phyloP scores from a whole-genome alignment of 2,113 vertebrate species.

The Corynorhinus townsendii region DNA sequence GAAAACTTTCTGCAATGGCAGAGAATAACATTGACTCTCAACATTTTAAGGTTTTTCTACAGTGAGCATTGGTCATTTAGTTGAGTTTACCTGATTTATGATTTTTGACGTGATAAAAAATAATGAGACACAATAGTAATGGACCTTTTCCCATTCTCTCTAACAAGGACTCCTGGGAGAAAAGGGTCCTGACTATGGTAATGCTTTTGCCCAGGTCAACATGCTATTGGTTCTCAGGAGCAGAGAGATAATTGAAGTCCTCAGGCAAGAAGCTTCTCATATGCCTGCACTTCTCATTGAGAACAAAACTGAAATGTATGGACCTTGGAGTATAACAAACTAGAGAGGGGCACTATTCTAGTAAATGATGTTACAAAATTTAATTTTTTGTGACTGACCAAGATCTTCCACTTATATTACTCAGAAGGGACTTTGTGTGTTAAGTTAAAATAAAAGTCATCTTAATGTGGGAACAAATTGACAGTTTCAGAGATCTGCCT shows the following conservation, averaged over 20 bases:
- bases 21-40: not conserved
- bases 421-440: not conserved
- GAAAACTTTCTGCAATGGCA: not conserved
- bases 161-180: not conserved
- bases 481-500: not conserved
- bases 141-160: not conserved
- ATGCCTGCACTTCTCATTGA: not conserved
- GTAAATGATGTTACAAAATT: not conserved
- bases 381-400: not conserved
- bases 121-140: not conserved
- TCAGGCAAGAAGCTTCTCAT: not conserved
- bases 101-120: not conserved
- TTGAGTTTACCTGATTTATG: not conserved
- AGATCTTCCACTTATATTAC: not conserved
- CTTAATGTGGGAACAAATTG: not conserved
- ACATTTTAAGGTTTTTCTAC: not conserved
- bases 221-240: not conserved
- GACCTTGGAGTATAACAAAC: not conserved
- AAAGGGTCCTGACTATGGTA: not conserved
- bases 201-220: not conserved
- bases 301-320: not conserved
- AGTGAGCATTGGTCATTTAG: not conserved
- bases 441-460: not conserved
- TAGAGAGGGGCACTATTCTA: not conserved
- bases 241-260: not conserved